A percentile compares a stretch with the other conserved stretches of the same genome.
Evolutionary conservation across 2,888 invertebrate species (phyloP).

Genomic region (Dasypogon diadema): DNA sequence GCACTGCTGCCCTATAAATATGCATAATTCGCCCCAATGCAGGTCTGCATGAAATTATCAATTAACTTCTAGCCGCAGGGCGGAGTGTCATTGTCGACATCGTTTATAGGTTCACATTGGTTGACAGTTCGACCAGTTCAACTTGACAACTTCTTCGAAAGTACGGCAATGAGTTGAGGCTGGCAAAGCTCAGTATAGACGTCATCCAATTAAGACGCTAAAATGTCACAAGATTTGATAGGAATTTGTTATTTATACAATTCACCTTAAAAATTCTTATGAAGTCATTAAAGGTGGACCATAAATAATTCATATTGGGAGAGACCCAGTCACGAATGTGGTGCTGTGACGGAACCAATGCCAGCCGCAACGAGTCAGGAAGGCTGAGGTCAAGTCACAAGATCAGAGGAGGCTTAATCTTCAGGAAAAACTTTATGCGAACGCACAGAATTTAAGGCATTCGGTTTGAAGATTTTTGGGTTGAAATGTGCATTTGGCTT

Average conservation of each 20-base stretch:
- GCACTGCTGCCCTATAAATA: slow-evolving; percentile 6
- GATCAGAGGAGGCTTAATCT: slow-evolving; percentile 18
- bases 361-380: neutral
- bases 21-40: slow-evolving; percentile 17
- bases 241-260: slow-evolving; percentile 40
- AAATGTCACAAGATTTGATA: slow-evolving; percentile 41
- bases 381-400: slow-evolving; percentile 32
- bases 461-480: slow-evolving; percentile 10
- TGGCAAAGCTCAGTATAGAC: no score
- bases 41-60: neutral
- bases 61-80: slow-evolving; percentile 2
- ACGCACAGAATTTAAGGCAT: slow-evolving; percentile 18
- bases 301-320: slow-evolving; percentile 53
- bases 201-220: slow-evolving; percentile 47
- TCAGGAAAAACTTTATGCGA: neutral
- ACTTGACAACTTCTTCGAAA: slow-evolving; percentile 30
- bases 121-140: slow-evolving; percentile 32
- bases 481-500: neutral
- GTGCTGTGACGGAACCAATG: no score
- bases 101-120: neutral
- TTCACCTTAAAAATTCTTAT: slow-evolving; percentile 44
- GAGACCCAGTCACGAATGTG: slow-evolving; percentile 27
- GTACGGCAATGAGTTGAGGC: slow-evolving; percentile 6
- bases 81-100: neutral
- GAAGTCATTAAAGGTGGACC: slow-evolving; percentile 52